These are phyloP conservation scores for Tipula lateralis DNA, from an alignment of 2,888 invertebrate genomes.

Conservation along the genomic window DNA sequence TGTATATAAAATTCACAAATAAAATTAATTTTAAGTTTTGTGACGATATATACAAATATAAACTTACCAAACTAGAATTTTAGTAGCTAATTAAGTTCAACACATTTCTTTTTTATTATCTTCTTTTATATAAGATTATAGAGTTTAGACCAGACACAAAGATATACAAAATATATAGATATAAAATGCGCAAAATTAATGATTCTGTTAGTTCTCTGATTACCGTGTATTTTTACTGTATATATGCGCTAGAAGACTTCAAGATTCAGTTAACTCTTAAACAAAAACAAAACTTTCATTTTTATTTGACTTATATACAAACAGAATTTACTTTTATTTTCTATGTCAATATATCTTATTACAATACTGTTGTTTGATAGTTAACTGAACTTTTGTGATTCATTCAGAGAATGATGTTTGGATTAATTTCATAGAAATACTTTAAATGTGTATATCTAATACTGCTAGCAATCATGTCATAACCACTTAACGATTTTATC, in stretches of 20 bases:
- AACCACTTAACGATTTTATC: no score
- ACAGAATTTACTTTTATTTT: neutral
- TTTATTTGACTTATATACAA: neutral
- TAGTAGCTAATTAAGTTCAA: neutral
- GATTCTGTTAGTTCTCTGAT: neutral
- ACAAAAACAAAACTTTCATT: neutral
- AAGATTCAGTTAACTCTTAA: neutral
- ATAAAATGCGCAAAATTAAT: neutral
- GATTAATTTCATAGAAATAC: neutral
- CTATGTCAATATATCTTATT: neutral
- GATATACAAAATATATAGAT: neutral
- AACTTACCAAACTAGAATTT: neutral
- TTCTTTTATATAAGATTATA: neutral
- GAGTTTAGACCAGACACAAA: neutral
- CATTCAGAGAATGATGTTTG: neutral
- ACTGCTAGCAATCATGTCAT: no score
- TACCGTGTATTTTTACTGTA: neutral
- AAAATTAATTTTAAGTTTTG: neutral
- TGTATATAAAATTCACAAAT: neutral
- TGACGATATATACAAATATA: neutral
- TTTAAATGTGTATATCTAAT: no score
- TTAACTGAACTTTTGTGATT: neutral
- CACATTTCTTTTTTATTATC: neutral
- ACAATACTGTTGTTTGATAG: no score
- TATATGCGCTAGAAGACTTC: neutral